Percentiles rank a stretch among this genome's conserved stretches.
These are phyloP conservation scores for Rotaria sp. DNA, from an alignment of 2,888 invertebrate species.

Conservation along the genomic window DNA sequence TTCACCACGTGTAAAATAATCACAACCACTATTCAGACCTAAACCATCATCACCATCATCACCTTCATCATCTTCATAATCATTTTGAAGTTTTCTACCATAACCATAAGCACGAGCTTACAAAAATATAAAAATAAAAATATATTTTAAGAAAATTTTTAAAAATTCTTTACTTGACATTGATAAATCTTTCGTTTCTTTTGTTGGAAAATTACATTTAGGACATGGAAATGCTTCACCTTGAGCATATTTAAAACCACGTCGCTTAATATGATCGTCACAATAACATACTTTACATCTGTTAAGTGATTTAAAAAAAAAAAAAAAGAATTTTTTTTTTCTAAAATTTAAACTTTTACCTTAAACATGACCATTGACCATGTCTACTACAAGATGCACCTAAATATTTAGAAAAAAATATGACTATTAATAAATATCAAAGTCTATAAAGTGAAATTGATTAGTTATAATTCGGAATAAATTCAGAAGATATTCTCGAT, in stretches of 20 bases:
- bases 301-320: background rate
- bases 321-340: background rate
- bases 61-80: background rate
- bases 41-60: background rate
- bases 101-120: constrained; percentile 27
- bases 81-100: background rate
- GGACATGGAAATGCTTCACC: constrained; percentile 81
- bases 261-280: constrained; percentile 85
- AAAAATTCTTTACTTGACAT: constrained; percentile 6
- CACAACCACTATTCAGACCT: background rate
- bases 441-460: no score
- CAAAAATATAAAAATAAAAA: background rate
- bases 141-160: background rate
- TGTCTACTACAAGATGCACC: constrained; percentile 82
- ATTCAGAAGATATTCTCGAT: no score
- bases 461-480: no score
- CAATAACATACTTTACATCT: constrained; percentile 71
- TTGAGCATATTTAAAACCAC: constrained; percentile 78
- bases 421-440: no score
- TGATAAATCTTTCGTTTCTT: constrained; percentile 81
- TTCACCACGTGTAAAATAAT: constrained; percentile 28
- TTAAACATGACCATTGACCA: constrained; percentile 86
- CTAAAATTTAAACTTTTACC: constrained; percentile 49
- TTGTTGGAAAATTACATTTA: constrained; percentile 84
- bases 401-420: constrained; percentile 51